These are phyloP conservation scores for Emys orbicularis DNA, from an alignment of 2,797 vertebrate species.

Conservation along the genomic window DNA sequence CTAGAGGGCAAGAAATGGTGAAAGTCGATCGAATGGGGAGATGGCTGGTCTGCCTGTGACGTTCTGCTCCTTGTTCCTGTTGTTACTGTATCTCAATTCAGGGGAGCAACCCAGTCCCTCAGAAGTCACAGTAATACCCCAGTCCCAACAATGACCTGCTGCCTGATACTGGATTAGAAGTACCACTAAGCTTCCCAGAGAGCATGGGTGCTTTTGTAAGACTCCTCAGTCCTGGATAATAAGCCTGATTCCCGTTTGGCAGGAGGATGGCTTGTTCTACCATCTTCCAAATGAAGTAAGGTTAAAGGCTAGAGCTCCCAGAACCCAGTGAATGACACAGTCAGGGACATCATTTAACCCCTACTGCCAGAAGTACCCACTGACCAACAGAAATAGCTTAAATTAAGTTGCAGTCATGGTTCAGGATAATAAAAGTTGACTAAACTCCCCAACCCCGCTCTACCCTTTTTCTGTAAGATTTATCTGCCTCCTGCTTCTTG, in stretches of 20 bases:
- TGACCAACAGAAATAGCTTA: not conserved
- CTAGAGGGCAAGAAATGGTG: not conserved
- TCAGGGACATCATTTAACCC: not conserved
- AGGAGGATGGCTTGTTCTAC: not conserved
- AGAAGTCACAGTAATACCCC: not conserved
- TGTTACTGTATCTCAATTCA: not conserved
- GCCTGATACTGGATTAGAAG: not conserved
- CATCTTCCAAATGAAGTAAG: not conserved
- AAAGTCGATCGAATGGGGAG: not conserved
- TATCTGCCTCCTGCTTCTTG: not conserved
- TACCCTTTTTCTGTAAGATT: not conserved
- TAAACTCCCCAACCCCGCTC: not conserved
- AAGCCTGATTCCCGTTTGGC: not conserved
- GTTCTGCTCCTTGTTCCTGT: not conserved
- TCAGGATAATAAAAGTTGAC: not conserved
- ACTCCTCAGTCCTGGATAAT: not conserved
- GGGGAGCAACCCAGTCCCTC: not conserved
- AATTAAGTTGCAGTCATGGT: not conserved
- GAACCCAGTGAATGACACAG: not conserved
- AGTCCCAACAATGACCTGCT: not conserved
- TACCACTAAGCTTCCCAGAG: not conserved
- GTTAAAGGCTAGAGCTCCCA: not conserved
- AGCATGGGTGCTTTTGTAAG: not conserved
- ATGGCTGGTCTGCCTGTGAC: not conserved
- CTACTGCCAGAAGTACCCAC: not conserved